Percentiles rank a stretch among this genome's conserved stretches.
These are phyloP conservation scores for Tetragonula carbonaria DNA, from an alignment of 2,888 invertebrate genomes.

Conservation along the genomic window DNA sequence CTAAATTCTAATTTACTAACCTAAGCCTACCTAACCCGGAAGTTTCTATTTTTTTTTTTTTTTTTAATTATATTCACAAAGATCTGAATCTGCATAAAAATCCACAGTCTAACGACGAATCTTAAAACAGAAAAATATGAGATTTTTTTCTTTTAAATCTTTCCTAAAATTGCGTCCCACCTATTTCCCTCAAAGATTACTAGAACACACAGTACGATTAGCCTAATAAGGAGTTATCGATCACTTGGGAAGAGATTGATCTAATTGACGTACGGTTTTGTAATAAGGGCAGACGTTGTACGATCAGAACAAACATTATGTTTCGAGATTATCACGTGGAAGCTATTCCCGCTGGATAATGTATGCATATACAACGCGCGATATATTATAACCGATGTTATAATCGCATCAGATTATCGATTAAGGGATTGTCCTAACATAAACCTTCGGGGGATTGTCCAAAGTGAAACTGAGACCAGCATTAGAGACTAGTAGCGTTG, in stretches of 20 bases:
- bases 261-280: conserved; percentile 1
- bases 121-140: too few relatives aligned
- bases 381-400: conserved; percentile 23
- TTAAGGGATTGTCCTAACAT: not conserved
- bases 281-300: conserved; percentile 3
- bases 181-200: too few relatives aligned
- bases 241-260: not conserved
- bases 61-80: too few relatives aligned
- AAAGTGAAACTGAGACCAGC: not conserved
- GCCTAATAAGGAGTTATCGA: not conserved
- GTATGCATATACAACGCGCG: not conserved
- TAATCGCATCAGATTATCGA: conserved; percentile 8
- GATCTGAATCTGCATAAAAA: too few relatives aligned
- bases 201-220: not conserved
- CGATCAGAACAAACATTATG: not conserved
- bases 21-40: too few relatives aligned
- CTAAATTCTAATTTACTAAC: too few relatives aligned
- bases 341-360: too few relatives aligned
- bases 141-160: too few relatives aligned
- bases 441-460: not conserved
- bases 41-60: too few relatives aligned
- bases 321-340: not conserved
- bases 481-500: not conserved
- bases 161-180: too few relatives aligned
- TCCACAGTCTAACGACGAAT: too few relatives aligned